Evolutionary conservation across 2,113 vertebrate genomes (phyloP), one percentile per base, ranked within the genome.

Genomic region (Tupaia chinensis): DNA sequence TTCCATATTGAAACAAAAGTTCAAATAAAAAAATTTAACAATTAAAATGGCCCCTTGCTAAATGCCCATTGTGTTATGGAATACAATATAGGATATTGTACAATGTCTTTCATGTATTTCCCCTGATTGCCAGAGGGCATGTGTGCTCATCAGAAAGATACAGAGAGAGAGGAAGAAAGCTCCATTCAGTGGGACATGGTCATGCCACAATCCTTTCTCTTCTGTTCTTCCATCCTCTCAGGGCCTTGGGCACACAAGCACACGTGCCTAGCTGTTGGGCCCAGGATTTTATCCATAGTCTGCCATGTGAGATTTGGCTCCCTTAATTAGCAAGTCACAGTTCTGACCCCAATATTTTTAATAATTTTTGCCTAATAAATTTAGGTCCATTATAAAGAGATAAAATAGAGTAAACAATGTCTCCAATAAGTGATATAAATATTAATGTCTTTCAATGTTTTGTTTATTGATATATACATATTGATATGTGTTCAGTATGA

Each of bases 351-450:
- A 89, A 19, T 79, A 9, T 11, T 1, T 27, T 58, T 73, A 23
- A 0, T n/a, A 19, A 61, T 65, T 89, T 61, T 85, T 4, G 29
- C 53, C 27, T 15, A 0, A 9, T 76, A 54, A 7, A 56, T 60
- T 76, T 58, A 72, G 32, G 81, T 90, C 69, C 2, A 69, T 69
- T 54, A 34, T 4, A 69, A 63, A 68, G 23, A 90, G 34, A 23
- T 95, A 60, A 95, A 93, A 83, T 89, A 88, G 6, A 66, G 4
- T 68, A 73, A 65, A 92, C 19, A 54, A 2, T 76, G 91, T 87
- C 61, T 74, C 22, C 16, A 53, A 5, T 83, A 61, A 80, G 2
- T 81, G 44, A n/a, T 27, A 23, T 29, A 84, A 93, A 80, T 25
- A 86, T 22, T 77, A 27, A 65, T 65, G 2, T 22, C 16, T 80